Evolutionary conservation across 92 coral and sea anemone genomes (phyloP).

Genomic region (Virgularia gustaviana): DNA sequence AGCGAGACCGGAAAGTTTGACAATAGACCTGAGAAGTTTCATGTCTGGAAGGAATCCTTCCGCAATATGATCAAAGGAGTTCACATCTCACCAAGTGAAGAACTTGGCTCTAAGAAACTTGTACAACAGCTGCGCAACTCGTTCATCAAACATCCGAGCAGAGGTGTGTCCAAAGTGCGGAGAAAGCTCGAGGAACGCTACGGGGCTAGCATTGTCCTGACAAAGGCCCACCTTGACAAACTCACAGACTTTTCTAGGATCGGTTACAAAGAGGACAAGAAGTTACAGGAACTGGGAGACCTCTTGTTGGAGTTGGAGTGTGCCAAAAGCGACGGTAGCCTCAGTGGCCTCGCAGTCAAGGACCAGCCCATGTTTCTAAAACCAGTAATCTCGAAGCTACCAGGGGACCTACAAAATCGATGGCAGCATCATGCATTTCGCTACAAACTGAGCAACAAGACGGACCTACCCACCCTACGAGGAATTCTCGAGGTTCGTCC

Average conservation of each 20-base stretch:
- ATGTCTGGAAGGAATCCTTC: conserved; percentile 53
- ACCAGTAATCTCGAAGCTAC: conserved; percentile 32
- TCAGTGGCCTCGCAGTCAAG: conserved; percentile 50
- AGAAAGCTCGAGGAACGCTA: conserved; percentile 49
- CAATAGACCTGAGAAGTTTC: conserved; percentile 57
- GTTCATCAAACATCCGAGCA: conserved; percentile 41
- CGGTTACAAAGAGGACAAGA: conserved; percentile 33
- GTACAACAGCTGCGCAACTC: conserved; percentile 55
- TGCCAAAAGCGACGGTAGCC: conserved; percentile 54
- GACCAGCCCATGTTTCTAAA: conserved; percentile 45
- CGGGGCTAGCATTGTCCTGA: conserved; percentile 54
- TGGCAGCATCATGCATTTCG: conserved; percentile 61
- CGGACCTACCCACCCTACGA: conserved; percentile 55
- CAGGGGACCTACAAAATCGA: conserved; percentile 48
- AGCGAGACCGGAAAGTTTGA: conserved; percentile 59
- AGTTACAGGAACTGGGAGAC: conserved; percentile 55
- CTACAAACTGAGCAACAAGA: conserved; percentile 2
- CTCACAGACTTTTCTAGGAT: conserved; percentile 41
- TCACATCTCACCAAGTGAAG: conserved; percentile 45
- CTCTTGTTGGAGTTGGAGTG: conserved; percentile 53
- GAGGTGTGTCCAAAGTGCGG: conserved; percentile 49
- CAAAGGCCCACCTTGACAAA: conserved; percentile 53
- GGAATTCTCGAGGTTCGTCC: conserved; percentile 49
- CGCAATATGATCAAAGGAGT: conserved; percentile 53
- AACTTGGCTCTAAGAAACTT: conserved; percentile 50